These are phyloP conservation scores for Callipepla squamata DNA, from an alignment of 2,113 vertebrate genomes.

Conservation along the genomic window DNA sequence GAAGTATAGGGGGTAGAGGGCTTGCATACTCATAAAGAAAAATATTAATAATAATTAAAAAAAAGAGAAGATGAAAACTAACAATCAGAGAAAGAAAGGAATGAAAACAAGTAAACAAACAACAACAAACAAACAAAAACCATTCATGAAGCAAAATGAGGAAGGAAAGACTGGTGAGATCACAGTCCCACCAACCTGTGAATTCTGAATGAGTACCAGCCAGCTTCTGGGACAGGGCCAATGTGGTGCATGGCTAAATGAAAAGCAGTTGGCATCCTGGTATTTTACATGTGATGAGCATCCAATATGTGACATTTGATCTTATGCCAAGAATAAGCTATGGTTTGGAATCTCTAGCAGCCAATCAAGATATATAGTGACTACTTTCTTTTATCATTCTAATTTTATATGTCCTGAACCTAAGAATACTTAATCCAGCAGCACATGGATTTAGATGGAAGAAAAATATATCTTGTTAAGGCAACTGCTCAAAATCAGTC, in stretches of 20 bases:
- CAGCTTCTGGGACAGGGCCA: conserved; percentile 50
- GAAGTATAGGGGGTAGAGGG: background rate
- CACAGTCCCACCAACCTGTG: conserved; percentile 13
- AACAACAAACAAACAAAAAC: background rate
- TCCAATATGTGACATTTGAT: conserved; percentile 54
- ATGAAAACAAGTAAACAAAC: background rate
- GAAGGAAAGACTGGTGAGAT: conserved; percentile 36
- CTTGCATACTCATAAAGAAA: background rate
- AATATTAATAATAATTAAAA: background rate
- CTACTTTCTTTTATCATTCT: conserved; percentile 39
- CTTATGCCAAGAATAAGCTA: conserved; percentile 38
- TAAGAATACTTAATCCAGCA: conserved; percentile 23
- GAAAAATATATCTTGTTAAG: background rate
- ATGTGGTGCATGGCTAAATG: conserved; percentile 12
- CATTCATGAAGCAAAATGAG: background rate
- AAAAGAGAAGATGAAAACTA: background rate
- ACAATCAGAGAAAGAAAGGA: background rate
- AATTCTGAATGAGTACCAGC: conserved; percentile 33
- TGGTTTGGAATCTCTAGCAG: conserved; percentile 1
- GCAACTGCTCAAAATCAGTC: background rate
- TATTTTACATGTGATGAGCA: conserved; percentile 54
- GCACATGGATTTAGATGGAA: background rate
- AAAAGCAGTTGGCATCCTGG: conserved; percentile 54
- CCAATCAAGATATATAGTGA: background rate
- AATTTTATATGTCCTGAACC: conserved; percentile 3